Percentiles rank a stretch among this genome's conserved stretches.
phyloP scores from a whole-genome alignment of 2,113 vertebrate species.

The Bungarus multicinctus region DNA sequence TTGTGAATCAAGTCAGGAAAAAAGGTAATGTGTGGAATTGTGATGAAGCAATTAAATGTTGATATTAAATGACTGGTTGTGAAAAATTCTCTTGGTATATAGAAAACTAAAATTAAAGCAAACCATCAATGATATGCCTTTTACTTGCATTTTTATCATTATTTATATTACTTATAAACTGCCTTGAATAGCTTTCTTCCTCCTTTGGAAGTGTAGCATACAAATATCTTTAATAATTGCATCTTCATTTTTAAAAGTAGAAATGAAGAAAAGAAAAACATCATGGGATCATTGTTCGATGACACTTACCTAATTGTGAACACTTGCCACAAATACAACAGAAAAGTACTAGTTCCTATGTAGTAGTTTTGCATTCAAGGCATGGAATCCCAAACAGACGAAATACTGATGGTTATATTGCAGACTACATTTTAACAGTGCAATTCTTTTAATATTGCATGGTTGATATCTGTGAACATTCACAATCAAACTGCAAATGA shows the following conservation, averaged over 20 bases:
- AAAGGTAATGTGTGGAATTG: neutral
- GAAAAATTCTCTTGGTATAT: neutral
- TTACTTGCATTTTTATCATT: neutral
- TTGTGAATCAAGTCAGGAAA: neutral
- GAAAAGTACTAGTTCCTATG: neutral
- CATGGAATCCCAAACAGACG: neutral
- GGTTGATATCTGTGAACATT: neutral
- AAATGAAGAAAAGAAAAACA: neutral
- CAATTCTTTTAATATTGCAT: neutral
- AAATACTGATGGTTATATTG: neutral
- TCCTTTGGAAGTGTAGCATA: neutral
- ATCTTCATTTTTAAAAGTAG: neutral
- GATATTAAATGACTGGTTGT: neutral
- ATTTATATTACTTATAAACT: neutral
- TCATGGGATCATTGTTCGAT: neutral
- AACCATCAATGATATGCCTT: neutral
- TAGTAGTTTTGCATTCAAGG: neutral
- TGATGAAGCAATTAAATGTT: neutral
- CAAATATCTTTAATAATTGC: neutral
- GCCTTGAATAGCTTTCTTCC: neutral
- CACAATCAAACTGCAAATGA: neutral
- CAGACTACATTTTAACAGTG: neutral
- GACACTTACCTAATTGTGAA: neutral
- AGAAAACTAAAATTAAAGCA: neutral
- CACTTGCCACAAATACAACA: neutral